These are phyloP conservation scores for Ypsolopha sequella DNA, from an alignment of 2,888 invertebrate species.

Conservation along the genomic window DNA sequence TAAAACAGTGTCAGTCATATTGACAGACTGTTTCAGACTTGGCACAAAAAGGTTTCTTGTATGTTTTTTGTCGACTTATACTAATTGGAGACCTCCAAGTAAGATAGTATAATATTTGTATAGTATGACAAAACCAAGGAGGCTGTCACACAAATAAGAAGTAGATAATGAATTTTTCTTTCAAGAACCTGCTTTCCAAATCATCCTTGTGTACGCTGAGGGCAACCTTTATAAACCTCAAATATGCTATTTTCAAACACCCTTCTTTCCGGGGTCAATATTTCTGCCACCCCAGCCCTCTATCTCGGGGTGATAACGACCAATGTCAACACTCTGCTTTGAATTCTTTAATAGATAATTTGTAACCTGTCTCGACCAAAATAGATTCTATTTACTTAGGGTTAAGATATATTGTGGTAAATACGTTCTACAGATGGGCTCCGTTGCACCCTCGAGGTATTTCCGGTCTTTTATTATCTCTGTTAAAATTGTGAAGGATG, in stretches of 20 bases:
- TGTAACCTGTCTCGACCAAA: neutral
- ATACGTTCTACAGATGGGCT: neutral
- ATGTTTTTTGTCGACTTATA: too few species aligned
- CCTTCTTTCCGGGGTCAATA: neutral
- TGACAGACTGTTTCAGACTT: too few species aligned
- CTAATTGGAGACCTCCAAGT: too few species aligned
- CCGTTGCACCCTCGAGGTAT: neutral
- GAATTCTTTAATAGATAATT: slow-evolving; percentile 14
- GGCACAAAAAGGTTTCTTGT: too few species aligned
- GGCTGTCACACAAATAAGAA: too few species aligned
- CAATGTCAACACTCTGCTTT: slow-evolving; percentile 47
- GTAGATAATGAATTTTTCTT: too few species aligned
- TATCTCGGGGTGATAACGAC: slow-evolving; percentile 31
- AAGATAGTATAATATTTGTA: too few species aligned
- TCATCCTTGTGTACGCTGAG: neutral
- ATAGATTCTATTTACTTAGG: neutral
- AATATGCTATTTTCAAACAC: neutral
- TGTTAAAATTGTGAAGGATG: neutral
- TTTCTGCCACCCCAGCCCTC: neutral
- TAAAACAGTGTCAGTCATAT: too few species aligned
- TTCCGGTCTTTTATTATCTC: neutral
- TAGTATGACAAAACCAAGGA: too few species aligned
- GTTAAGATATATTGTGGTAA: neutral
- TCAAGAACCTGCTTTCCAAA: neutral
- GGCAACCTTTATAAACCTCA: neutral